Percentiles rank a stretch among this genome's conserved stretches.
phyloP scores from a whole-genome alignment of 2,113 vertebrate genomes.

The Natator depressus region DNA sequence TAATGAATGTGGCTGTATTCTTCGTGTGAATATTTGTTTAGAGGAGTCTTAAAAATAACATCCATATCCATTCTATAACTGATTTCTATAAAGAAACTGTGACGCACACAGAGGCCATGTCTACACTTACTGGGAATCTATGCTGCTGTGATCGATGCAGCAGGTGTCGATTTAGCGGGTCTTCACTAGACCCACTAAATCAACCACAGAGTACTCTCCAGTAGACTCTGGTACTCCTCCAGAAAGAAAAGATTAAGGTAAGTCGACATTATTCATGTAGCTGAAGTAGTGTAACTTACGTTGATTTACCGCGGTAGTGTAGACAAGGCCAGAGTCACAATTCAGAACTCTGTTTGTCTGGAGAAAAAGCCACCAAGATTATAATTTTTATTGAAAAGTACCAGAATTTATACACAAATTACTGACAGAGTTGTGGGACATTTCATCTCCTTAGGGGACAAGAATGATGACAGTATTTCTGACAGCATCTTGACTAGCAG shows the following conservation, averaged over 20 bases:
- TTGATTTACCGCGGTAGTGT: too few species aligned
- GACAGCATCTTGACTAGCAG: neutral
- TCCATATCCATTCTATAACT: neutral
- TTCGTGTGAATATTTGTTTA: neutral
- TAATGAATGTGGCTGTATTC: neutral
- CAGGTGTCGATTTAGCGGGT: too few species aligned
- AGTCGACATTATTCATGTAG: too few species aligned
- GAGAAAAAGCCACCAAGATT: neutral
- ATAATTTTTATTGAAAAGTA: slow-evolving; percentile 36
- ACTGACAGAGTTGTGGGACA: neutral
- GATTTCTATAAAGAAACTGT: neutral
- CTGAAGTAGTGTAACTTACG: too few species aligned
- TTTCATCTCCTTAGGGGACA: neutral
- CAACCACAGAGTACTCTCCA: too few species aligned
- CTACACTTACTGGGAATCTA: too few species aligned
- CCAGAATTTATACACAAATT: slow-evolving; percentile 3
- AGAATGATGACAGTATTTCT: slow-evolving; percentile 23
- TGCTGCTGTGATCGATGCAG: too few species aligned
- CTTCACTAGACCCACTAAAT: too few species aligned
- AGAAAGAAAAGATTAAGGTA: too few species aligned
- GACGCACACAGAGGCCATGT: neutral
- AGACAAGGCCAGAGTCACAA: neutral
- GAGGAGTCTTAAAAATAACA: neutral
- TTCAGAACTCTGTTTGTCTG: neutral
- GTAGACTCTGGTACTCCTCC: too few species aligned